These are phyloP conservation scores for Drosophila melanosoma DNA, from an alignment of 2,888 invertebrate species.

Conservation along the genomic window DNA sequence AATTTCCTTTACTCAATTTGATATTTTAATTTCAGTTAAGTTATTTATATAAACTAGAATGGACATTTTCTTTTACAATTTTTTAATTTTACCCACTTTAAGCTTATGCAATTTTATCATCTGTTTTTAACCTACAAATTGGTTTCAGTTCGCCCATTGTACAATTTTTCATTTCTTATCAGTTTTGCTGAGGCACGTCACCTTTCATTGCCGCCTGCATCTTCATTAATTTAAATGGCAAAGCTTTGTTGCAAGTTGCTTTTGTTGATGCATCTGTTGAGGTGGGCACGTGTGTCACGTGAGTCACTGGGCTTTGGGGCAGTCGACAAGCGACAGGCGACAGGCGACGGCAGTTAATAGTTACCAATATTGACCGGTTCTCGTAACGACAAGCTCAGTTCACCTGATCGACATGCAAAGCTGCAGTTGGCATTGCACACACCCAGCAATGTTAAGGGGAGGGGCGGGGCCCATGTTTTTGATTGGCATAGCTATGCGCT, in stretches of 20 bases:
- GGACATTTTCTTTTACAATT: not conserved
- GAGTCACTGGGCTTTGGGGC: conserved; percentile 16
- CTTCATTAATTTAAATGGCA: conserved; percentile 51
- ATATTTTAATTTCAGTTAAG: not conserved
- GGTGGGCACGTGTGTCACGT: conserved; percentile 52
- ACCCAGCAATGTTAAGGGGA: conserved; percentile 1
- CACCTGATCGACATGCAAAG: conserved; percentile 47
- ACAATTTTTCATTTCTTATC: conserved; percentile 36
- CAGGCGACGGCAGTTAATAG: conserved; percentile 22
- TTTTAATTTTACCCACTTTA: not conserved
- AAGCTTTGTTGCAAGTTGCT: conserved; percentile 23
- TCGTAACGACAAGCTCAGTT: conserved; percentile 20
- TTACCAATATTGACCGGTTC: conserved; percentile 28
- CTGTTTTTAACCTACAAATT: not conserved
- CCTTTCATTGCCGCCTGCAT: conserved; percentile 8
- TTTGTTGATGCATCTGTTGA: conserved; percentile 11
- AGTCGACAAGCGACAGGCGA: not conserved
- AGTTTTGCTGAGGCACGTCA: conserved; percentile 1
- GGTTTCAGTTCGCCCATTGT: conserved; percentile 29
- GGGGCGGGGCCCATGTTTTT: conserved; percentile 10
- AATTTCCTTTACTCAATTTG: not conserved
- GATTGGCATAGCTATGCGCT: conserved; percentile 39
- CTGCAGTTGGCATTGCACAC: conserved; percentile 42
- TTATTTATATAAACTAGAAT: not conserved
- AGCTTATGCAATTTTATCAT: not conserved